These are phyloP conservation scores for Odobenus rosmarus DNA, from an alignment of 2,113 vertebrate species.

Conservation along the genomic window DNA sequence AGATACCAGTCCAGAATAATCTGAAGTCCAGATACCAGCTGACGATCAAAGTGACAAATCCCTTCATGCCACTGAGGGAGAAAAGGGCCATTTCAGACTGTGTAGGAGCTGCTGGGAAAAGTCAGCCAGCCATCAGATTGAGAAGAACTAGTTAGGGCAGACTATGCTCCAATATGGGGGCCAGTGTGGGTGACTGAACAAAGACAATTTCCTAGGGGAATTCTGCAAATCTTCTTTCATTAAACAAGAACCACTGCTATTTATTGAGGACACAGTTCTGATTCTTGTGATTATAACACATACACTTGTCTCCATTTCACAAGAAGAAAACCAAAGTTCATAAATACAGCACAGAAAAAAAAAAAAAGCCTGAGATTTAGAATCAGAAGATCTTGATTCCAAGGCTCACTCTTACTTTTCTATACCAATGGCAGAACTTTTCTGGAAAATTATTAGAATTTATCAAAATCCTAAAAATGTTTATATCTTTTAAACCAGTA, in stretches of 20 bases:
- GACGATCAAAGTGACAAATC: neutral
- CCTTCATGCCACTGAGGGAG: neutral
- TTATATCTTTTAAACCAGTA: neutral
- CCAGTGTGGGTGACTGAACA: neutral
- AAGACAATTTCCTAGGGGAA: neutral
- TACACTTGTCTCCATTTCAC: neutral
- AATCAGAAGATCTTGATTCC: neutral
- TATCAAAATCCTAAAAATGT: neutral
- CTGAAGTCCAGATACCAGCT: neutral
- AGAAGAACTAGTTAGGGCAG: neutral
- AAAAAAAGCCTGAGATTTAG: neutral
- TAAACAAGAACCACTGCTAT: neutral
- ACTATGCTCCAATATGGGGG: rapidly evolving
- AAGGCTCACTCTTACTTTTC: neutral
- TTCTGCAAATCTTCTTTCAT: neutral
- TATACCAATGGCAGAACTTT: neutral
- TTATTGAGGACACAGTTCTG: neutral
- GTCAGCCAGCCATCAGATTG: neutral
- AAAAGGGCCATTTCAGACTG: neutral
- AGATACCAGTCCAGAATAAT: neutral
- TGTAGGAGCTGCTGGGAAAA: neutral
- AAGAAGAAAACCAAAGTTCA: neutral
- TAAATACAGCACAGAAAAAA: neutral
- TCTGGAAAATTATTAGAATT: neutral
- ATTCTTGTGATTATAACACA: neutral